Percentiles rank a stretch among this genome's conserved stretches.
phyloP scores from a whole-genome alignment of 2,888 invertebrate species.

The Apocheima hispidaria region DNA sequence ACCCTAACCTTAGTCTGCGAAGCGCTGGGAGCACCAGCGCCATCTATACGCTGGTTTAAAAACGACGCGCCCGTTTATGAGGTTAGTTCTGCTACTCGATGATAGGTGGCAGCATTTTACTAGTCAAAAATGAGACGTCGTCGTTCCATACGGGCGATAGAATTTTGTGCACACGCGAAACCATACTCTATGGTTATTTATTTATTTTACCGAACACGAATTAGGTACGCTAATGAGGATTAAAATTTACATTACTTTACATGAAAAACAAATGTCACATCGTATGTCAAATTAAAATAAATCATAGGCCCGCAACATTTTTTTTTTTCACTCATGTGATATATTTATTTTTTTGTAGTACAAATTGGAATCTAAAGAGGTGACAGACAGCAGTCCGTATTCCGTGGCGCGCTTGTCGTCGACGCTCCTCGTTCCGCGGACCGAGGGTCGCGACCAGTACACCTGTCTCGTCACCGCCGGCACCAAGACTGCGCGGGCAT shows the following conservation, averaged over 20 bases:
- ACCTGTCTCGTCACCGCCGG: constrained; percentile 91
- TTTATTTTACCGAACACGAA: too few relatives aligned
- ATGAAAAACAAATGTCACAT: too few relatives aligned
- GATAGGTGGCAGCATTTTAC: constrained; percentile 19
- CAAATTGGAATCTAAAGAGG: constrained; percentile 87
- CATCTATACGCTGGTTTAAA: constrained; percentile 93
- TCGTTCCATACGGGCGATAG: too few relatives aligned
- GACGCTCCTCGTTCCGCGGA: constrained; percentile 90
- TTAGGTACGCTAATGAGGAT: too few relatives aligned
- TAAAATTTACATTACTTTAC: too few relatives aligned
- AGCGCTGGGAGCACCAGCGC: constrained; percentile 92
- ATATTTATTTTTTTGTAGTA: constrained; percentile 71
- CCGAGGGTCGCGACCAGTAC: constrained; percentile 89
- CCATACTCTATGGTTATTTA: too few relatives aligned
- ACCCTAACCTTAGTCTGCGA: constrained; percentile 92
- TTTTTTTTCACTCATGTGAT: too few relatives aligned
- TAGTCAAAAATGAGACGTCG: too few relatives aligned
- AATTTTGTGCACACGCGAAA: too few relatives aligned
- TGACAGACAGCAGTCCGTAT: constrained; percentile 81
- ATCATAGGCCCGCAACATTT: too few relatives aligned
- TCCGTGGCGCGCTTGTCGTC: constrained; percentile 90
- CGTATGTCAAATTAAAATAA: too few relatives aligned
- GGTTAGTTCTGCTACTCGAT: constrained; percentile 72
- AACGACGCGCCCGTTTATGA: constrained; percentile 89
- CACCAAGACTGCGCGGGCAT: constrained; percentile 83